Percentiles rank a stretch among this genome's conserved stretches.
Conservation (phyloP, 2,113 vertebrate genomes). For the Nibea coibor region DNA sequence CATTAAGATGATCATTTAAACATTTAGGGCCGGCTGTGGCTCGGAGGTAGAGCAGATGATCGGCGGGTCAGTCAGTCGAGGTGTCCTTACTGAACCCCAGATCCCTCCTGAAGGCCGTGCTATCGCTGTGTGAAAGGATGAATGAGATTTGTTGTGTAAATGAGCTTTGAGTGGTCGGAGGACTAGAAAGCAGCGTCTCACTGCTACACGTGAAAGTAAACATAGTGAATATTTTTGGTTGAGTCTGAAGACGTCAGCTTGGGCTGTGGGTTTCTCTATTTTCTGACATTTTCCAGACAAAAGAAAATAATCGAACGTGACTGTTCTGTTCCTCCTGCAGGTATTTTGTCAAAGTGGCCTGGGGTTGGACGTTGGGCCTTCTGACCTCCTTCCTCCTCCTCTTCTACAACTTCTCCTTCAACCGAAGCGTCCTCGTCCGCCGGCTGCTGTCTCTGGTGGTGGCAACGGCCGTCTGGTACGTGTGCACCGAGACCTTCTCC, state of each 20-base stretch:
- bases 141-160: too few species aligned
- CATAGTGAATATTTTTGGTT: neutral
- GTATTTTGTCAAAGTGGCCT: conserved; percentile 96
- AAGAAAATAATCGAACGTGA: neutral
- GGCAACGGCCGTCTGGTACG: conserved; percentile 90
- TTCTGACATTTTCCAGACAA: neutral
- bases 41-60: too few species aligned
- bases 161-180: too few species aligned
- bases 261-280: neutral
- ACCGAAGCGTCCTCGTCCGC: conserved; percentile 74
- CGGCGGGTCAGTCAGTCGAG: too few species aligned
- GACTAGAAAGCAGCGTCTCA: too few species aligned
- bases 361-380: conserved; percentile 94
- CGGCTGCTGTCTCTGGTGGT: conserved; percentile 87
- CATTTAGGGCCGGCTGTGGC: too few species aligned
- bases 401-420: conserved; percentile 82
- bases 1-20: too few species aligned
- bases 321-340: conserved; percentile 75
- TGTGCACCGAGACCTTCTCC: conserved; percentile 87
- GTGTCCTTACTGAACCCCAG: too few species aligned
- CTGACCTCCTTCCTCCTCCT: conserved; percentile 92
- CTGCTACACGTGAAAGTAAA: neutral
- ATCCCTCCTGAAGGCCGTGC: too few species aligned
- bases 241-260: neutral
- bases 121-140: too few species aligned